Evolutionary conservation across 2,888 invertebrate species (phyloP).

Genomic region (Acanthosepion esculentum): DNA sequence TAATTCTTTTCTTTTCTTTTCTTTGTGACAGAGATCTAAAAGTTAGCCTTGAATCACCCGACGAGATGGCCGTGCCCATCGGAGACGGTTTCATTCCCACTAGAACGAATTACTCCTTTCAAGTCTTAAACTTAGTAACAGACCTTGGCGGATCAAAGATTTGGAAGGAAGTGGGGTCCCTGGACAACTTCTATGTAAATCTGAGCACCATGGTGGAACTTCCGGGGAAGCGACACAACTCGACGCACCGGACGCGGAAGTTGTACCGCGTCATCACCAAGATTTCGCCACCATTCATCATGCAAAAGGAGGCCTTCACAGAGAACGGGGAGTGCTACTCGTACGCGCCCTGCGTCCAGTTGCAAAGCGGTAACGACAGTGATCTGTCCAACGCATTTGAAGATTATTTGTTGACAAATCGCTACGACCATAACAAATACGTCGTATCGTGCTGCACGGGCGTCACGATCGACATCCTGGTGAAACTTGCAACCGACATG

Average conservation of each 20-base stretch:
- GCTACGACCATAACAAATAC: slow-evolving; percentile 56
- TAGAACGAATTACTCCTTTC: slow-evolving; percentile 50
- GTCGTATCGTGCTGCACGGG: slow-evolving; percentile 83
- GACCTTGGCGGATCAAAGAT: background rate
- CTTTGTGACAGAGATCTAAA: slow-evolving; percentile 45
- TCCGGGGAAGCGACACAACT: slow-evolving; percentile 37
- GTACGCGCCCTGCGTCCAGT: slow-evolving; percentile 77
- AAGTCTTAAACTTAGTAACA: slow-evolving; percentile 39
- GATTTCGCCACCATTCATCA: slow-evolving; percentile 83
- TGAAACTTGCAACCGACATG: slow-evolving; percentile 86
- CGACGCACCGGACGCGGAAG: slow-evolving; percentile 37
- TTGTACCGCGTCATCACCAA: slow-evolving; percentile 46
- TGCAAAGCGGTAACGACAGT: slow-evolving; percentile 79
- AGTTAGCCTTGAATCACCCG: slow-evolving; percentile 50
- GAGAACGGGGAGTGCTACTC: slow-evolving; percentile 64
- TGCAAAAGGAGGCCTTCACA: slow-evolving; percentile 84
- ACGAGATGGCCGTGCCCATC: slow-evolving; percentile 47
- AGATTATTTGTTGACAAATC: slow-evolving; percentile 62
- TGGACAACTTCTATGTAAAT: slow-evolving; percentile 37
- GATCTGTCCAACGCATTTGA: slow-evolving; percentile 69
- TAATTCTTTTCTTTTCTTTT: background rate
- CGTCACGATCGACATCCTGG: slow-evolving; percentile 89
- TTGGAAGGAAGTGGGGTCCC: slow-evolving; percentile 43
- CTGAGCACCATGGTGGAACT: slow-evolving; percentile 35
- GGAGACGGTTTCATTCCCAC: slow-evolving; percentile 48